Evolutionary conservation across 2,797 vertebrate genomes (phyloP).

Genomic region (Emys orbicularis): DNA sequence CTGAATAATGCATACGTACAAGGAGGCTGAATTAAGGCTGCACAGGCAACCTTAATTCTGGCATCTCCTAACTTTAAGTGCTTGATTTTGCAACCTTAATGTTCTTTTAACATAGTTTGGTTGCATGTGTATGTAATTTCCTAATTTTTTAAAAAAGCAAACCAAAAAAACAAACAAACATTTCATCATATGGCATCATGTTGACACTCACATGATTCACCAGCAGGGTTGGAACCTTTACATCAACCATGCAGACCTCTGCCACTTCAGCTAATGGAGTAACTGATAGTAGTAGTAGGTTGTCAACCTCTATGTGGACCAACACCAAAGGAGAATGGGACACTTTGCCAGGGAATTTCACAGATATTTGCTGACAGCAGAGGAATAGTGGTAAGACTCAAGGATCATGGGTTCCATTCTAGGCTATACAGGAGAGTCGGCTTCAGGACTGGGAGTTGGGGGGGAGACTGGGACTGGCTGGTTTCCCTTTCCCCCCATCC

Average conservation of each 20-base stretch:
- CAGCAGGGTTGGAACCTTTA: background rate
- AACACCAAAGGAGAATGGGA: background rate
- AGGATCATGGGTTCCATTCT: background rate
- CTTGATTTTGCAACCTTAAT: background rate
- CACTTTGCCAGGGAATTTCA: background rate
- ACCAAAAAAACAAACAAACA: background rate
- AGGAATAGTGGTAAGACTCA: background rate
- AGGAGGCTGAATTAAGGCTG: slow-evolving; percentile 44
- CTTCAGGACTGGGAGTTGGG: too few species aligned
- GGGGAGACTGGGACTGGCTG: too few species aligned
- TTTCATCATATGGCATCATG: background rate
- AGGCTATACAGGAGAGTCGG: background rate
- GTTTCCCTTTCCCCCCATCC: background rate
- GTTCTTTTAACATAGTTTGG: background rate
- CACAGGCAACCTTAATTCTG: slow-evolving; percentile 27
- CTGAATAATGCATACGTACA: slow-evolving; percentile 43
- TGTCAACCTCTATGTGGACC: background rate
- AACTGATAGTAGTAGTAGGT: background rate
- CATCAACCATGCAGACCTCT: background rate
- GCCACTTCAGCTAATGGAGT: background rate
- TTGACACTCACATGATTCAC: background rate
- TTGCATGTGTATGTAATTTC: background rate
- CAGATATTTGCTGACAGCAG: background rate
- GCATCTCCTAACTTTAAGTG: background rate
- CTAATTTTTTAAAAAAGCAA: background rate